Conservation (phyloP, 2,797 vertebrate species). For the Otolemur crassicaudatus region DNA sequence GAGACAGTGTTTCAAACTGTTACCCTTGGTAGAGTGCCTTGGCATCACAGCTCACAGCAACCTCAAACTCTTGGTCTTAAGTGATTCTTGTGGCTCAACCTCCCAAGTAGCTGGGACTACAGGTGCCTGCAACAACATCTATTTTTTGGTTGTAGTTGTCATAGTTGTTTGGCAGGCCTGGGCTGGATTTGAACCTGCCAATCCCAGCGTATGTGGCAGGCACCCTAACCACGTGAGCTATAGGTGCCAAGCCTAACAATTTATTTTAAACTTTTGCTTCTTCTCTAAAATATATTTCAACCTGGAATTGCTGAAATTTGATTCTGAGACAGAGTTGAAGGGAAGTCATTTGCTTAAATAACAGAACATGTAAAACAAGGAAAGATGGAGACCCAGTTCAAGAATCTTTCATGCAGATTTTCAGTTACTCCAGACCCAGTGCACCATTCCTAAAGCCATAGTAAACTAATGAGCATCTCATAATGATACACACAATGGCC, state of each 20-base stretch:
- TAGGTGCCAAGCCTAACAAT: neutral
- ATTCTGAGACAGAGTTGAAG: neutral
- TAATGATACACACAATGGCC: neutral
- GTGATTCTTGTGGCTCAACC: too few relatives aligned
- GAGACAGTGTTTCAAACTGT: too few relatives aligned
- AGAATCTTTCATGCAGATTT: neutral
- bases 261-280: neutral
- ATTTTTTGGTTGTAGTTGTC: too few relatives aligned
- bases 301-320: neutral
- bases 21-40: too few relatives aligned
- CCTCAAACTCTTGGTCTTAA: too few relatives aligned
- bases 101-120: too few relatives aligned
- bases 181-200: too few relatives aligned
- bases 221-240: too few relatives aligned
- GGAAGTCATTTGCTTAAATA: neutral
- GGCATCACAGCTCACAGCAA: too few relatives aligned
- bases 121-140: too few relatives aligned
- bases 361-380: neutral
- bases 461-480: neutral
- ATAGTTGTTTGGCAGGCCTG: too few relatives aligned
- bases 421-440: neutral
- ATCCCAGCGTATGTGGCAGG: too few relatives aligned
- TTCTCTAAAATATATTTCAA: conserved; percentile 20
- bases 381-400: neutral
- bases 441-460: neutral